These are phyloP conservation scores for Mactra quadrangularis DNA, from an alignment of 1,140 invertebrate genomes.

Conservation along the genomic window DNA sequence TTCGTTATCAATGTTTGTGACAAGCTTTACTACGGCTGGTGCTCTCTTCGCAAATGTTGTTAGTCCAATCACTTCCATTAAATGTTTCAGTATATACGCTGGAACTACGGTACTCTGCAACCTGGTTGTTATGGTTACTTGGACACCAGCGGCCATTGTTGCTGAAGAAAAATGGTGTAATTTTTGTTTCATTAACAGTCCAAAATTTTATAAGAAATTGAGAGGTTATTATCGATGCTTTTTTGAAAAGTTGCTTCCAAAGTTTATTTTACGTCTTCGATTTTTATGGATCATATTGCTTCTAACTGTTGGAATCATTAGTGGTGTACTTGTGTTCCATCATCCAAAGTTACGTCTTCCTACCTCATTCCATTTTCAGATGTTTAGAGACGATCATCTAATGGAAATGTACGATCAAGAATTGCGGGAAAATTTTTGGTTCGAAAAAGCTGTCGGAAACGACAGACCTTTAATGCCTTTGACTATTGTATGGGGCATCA, in stretches of 20 bases:
- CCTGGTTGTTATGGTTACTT: slow-evolving; percentile 94
- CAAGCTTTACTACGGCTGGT: slow-evolving; percentile 95
- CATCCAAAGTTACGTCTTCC: slow-evolving; percentile 93
- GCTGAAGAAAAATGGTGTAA: slow-evolving; percentile 87
- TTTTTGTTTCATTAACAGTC: slow-evolving; percentile 76
- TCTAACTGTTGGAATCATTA: slow-evolving; percentile 87
- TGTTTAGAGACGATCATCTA: slow-evolving; percentile 92
- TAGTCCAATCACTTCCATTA: slow-evolving; percentile 96
- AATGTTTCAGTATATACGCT: slow-evolving; percentile 97
- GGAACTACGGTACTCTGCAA: slow-evolving; percentile 95
- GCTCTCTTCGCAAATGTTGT: slow-evolving; percentile 96
- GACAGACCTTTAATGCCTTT: slow-evolving; percentile 88
- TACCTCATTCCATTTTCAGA: slow-evolving; percentile 93
- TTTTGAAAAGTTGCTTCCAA: slow-evolving; percentile 85
- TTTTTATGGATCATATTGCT: slow-evolving; percentile 86
- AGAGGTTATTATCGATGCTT: slow-evolving; percentile 69
- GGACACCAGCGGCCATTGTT: slow-evolving; percentile 93
- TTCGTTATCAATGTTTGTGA: slow-evolving; percentile 94
- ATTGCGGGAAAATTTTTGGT: slow-evolving; percentile 92
- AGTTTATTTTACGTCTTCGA: slow-evolving; percentile 84
- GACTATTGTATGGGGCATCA: slow-evolving; percentile 96
- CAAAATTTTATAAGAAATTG: slow-evolving; percentile 49
- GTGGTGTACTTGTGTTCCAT: slow-evolving; percentile 90
- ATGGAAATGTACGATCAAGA: slow-evolving; percentile 95
- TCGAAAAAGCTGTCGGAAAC: slow-evolving; percentile 86